A percentile compares a stretch with the other conserved stretches of the same genome.
Conservation (phyloP, 64 coral and sea anemone species). For the Actinia tenebrosa region DNA sequence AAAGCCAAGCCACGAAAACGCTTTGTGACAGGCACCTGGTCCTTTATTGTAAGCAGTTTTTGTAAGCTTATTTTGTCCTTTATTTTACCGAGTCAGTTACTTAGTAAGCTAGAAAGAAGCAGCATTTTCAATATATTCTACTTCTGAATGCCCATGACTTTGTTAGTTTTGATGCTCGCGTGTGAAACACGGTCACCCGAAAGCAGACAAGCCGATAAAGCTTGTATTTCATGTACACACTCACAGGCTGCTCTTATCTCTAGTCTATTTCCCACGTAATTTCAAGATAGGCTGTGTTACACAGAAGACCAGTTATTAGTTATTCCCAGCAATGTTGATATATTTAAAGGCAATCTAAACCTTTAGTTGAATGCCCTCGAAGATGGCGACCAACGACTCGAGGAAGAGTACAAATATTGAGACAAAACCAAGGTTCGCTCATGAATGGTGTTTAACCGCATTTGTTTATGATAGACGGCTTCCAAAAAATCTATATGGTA, state of each 20-base stretch:
- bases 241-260: slow-evolving; percentile 7
- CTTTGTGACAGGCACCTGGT: slow-evolving; percentile 67
- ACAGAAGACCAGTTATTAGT: slow-evolving; percentile 6
- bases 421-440: neutral
- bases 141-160: neutral
- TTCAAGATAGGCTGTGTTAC: neutral
- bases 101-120: neutral
- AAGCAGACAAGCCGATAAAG: slow-evolving; percentile 12
- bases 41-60: slow-evolving; percentile 44
- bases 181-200: neutral
- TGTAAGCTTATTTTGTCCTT: slow-evolving; percentile 16
- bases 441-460: neutral
- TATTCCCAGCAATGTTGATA: neutral
- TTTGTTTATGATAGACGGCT: slow-evolving; percentile 1
- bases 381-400: slow-evolving; percentile 7
- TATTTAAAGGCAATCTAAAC: neutral
- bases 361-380: neutral
- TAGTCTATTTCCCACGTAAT: neutral
- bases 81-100: neutral
- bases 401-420: slow-evolving; percentile 9
- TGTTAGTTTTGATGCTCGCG: slow-evolving; percentile 9
- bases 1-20: slow-evolving; percentile 34
- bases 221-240: neutral
- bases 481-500: neutral
- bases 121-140: neutral